These are phyloP conservation scores for Nymphalis polychloros DNA, from an alignment of 2,888 invertebrate genomes.

Conservation along the genomic window DNA sequence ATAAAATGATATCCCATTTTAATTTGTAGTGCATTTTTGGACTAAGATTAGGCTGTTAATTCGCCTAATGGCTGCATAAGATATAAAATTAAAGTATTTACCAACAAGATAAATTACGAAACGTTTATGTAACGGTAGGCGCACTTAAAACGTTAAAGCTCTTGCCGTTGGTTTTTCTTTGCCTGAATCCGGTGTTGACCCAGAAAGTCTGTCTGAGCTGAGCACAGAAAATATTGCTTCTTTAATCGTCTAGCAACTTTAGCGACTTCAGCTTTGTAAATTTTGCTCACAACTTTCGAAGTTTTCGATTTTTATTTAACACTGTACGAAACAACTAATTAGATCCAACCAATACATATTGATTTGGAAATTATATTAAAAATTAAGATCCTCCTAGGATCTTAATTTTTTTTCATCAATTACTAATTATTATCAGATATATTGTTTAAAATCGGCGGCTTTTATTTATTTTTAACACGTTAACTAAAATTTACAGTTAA, in stretches of 20 bases:
- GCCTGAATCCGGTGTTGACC: slow-evolving; percentile 30
- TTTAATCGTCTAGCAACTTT: slow-evolving; percentile 12
- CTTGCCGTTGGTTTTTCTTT: slow-evolving; percentile 25
- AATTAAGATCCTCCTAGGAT: no score
- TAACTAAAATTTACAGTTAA: no score
- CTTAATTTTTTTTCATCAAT: neutral
- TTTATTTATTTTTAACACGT: no score
- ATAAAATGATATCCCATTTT: no score
- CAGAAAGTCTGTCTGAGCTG: slow-evolving; percentile 24
- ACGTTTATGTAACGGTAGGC: slow-evolving; percentile 18
- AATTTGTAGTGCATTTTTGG: no score
- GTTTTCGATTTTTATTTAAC: no score
- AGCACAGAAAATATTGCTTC: slow-evolving; percentile 24
- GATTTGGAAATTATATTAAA: neutral
- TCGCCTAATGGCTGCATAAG: no score
- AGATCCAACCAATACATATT: neutral
- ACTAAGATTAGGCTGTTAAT: no score
- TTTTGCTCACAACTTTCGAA: neutral
- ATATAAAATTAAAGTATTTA: neutral
- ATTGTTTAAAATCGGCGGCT: no score
- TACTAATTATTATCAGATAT: no score
- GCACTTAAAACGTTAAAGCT: slow-evolving; percentile 18
- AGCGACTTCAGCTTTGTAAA: neutral
- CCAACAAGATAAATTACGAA: slow-evolving; percentile 7
- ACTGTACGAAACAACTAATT: neutral